These are phyloP conservation scores for Scylla paramamosain DNA, from an alignment of 1,140 invertebrate species.

Conservation along the genomic window DNA sequence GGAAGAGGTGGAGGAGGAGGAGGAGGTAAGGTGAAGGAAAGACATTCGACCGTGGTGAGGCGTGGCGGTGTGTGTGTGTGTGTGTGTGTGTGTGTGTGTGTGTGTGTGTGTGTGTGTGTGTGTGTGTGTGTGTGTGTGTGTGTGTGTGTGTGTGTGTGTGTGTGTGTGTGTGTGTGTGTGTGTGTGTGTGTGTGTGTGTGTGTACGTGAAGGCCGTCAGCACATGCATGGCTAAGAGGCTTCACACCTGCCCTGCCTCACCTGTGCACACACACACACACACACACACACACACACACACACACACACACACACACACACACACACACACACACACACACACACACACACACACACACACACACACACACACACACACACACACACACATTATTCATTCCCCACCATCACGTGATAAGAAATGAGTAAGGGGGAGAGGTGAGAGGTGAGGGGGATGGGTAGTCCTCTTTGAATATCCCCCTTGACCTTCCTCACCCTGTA, in stretches of 20 bases:
- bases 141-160: too few relatives aligned
- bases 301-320: constrained; percentile 23
- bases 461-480: background rate
- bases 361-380: constrained; percentile 23
- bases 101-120: too few relatives aligned
- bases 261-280: constrained; percentile 34
- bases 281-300: constrained; percentile 46
- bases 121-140: too few relatives aligned
- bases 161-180: too few relatives aligned
- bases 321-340: constrained; percentile 30
- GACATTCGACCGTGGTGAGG: background rate
- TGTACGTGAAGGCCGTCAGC: background rate
- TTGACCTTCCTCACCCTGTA: background rate
- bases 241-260: background rate
- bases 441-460: too few relatives aligned
- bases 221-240: background rate
- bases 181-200: too few relatives aligned
- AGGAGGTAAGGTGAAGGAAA: background rate
- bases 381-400: background rate
- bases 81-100: too few relatives aligned
- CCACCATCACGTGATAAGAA: too few relatives aligned
- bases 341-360: constrained; percentile 46
- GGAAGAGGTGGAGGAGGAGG: constrained; percentile 25
- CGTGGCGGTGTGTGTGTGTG: background rate
- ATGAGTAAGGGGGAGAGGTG: too few relatives aligned